These are phyloP conservation scores for Mycalesis mineus DNA, from an alignment of 2,888 invertebrate species.

Conservation along the genomic window DNA sequence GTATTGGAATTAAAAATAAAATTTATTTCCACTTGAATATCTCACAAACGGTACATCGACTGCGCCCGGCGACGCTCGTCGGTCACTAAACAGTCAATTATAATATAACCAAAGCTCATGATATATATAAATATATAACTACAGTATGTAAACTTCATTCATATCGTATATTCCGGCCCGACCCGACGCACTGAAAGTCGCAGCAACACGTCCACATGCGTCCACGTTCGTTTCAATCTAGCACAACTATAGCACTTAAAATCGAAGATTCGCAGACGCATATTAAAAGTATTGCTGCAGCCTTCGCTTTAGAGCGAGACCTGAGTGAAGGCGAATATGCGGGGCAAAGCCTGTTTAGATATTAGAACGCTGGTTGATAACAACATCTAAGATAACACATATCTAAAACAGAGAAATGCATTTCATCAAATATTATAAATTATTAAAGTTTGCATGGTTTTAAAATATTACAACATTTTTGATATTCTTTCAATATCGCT, in stretches of 20 bases:
- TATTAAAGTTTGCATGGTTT: too few species aligned
- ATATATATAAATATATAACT: slow-evolving; percentile 68
- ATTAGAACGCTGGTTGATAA: too few species aligned
- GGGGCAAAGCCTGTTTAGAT: not conserved
- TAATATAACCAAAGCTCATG: slow-evolving; percentile 73
- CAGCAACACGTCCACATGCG: too few species aligned
- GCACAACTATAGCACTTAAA: too few species aligned
- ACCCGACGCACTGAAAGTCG: slow-evolving; percentile 21
- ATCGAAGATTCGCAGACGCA: too few species aligned
- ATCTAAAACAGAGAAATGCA: too few species aligned
- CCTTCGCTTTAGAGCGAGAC: slow-evolving; percentile 21
- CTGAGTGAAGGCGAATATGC: not conserved
- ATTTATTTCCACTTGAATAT: slow-evolving; percentile 75
- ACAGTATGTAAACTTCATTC: slow-evolving; percentile 55
- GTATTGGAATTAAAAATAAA: slow-evolving; percentile 74
- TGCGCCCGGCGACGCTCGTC: slow-evolving; percentile 48
- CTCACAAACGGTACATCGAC: slow-evolving; percentile 64
- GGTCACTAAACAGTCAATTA: slow-evolving; percentile 46
- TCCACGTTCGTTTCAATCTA: too few species aligned
- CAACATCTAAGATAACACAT: too few species aligned
- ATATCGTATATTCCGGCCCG: slow-evolving; percentile 34
- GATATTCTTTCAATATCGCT: too few species aligned
- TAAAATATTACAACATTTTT: too few species aligned
- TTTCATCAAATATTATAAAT: too few species aligned
- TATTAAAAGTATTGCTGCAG: too few species aligned